Base-by-base conservation (phyloP, 2,888 invertebrate genomes). In the Cephalotes varians region DNA sequence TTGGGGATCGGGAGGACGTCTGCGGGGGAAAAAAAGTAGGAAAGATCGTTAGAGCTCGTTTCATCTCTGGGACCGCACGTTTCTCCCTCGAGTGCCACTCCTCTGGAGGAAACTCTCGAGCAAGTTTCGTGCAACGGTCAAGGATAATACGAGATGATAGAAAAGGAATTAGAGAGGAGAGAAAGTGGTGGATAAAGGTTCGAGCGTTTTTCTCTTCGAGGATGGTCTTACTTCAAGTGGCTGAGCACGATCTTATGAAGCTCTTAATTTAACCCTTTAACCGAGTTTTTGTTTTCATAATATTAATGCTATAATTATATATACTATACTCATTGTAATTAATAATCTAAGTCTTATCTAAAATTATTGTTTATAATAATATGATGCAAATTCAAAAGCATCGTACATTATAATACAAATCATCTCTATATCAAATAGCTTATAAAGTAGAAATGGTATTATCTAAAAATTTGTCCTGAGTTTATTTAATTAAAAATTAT, bases 1-100 rank as follows among this genome's bases (percentile, higher is more conserved):
- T 94, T 94, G 85, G 92, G 91, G 77, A 91, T 91, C 86, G 91
- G 89, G 87, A 90, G 81, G 67, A 88, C 82, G 71, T 93, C 93
- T 94, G 93, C 81, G 88, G 88, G 91, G 85, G 89, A 81, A 86
- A 83, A 84, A 85, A 87, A 77, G 47, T 44, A 87, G 67, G 85
- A n/a, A 72, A 58, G 54, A 34, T 67, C 60, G 83, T 90, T 84
- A 85, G 73, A 73, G 12, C 71, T 71, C 56, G 54, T 71, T 79
- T 79, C 51, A 80, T 79, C 21, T 82, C 40, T 47, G 60, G 10
- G 5, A 67, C 60, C 34, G 47, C 49, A 54, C 49, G 56, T 62
- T 34, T 56, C 60, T 56, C 37, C 25, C 71, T 71, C 77, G 56
- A 79, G 71, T 40, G 56, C 44, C 54, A 44, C 40, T 77, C 28